phyloP scores from a whole-genome alignment of 1,140 invertebrate species.

The Zaprionus camerounensis region DNA sequence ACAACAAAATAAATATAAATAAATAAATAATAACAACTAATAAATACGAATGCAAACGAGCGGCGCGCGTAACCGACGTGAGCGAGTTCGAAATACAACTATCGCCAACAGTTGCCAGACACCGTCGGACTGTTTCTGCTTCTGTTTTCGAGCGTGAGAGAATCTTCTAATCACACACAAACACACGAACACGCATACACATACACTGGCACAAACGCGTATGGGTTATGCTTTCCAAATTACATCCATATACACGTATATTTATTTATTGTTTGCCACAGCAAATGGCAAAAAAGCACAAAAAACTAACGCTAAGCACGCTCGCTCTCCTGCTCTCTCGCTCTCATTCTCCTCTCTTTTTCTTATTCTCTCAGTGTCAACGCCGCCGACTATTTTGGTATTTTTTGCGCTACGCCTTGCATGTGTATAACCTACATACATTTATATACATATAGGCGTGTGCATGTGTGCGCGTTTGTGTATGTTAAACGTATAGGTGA shows the following conservation, averaged over 20 bases:
- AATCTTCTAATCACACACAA: constrained; percentile 53
- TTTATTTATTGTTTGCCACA: constrained; percentile 51
- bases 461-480: constrained; percentile 10
- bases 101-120: constrained; percentile 45
- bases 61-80: constrained; percentile 47
- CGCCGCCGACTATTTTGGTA: constrained; percentile 57
- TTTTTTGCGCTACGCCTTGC: constrained; percentile 57
- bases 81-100: constrained; percentile 55
- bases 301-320: constrained; percentile 39
- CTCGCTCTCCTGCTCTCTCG: constrained; percentile 19
- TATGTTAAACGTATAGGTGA: constrained; percentile 20
- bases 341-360: constrained; percentile 19
- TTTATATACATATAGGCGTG: constrained; percentile 12
- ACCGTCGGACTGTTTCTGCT: constrained; percentile 36
- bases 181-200: constrained; percentile 26
- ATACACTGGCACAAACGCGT: constrained; percentile 6
- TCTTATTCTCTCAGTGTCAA: constrained; percentile 47
- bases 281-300: constrained; percentile 50
- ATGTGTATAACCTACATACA: constrained; percentile 54
- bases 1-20: constrained; percentile 16
- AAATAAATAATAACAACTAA: constrained; percentile 47
- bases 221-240: constrained; percentile 48
- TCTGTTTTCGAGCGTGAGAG: constrained; percentile 46
- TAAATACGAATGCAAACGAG: constrained; percentile 30
- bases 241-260: constrained; percentile 37